These are phyloP conservation scores for Neogobius melanostomus DNA, from an alignment of 2,113 vertebrate genomes.

Conservation along the genomic window DNA sequence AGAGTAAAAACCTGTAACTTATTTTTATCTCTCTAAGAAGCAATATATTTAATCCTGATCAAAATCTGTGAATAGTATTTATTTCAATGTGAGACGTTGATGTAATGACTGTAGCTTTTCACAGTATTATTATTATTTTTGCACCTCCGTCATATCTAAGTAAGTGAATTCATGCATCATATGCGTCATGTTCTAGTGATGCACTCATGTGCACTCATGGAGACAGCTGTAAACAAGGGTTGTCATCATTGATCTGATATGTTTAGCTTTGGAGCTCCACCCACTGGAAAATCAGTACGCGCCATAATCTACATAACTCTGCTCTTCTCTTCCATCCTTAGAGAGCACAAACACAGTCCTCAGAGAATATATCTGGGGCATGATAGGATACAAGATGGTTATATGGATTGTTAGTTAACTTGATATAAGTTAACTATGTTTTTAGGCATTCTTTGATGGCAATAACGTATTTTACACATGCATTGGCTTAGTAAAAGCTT, in stretches of 20 bases:
- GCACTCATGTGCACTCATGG: conserved; percentile 15
- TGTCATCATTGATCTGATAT: conserved; percentile 21
- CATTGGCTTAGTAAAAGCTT: no score
- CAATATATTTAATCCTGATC: no score
- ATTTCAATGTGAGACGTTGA: no score
- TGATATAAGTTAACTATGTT: no score
- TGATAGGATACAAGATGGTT: background rate
- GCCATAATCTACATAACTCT: background rate
- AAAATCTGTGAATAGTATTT: no score
- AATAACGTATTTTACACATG: no score
- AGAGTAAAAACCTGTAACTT: background rate
- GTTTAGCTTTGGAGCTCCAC: background rate
- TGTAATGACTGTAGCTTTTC: no score
- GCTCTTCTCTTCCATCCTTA: background rate
- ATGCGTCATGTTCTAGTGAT: conserved; percentile 21
- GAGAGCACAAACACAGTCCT: background rate
- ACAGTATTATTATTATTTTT: no score
- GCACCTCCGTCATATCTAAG: conserved; percentile 1
- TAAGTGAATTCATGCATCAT: conserved; percentile 34
- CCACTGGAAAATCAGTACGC: conserved; percentile 1
- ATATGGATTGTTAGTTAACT: no score
- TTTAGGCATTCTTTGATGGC: no score
- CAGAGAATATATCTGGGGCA: background rate
- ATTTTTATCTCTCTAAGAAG: no score
- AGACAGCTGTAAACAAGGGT: conserved; percentile 40